Conservation (phyloP, 2,113 vertebrate species). For the Nymphicus hollandicus region DNA sequence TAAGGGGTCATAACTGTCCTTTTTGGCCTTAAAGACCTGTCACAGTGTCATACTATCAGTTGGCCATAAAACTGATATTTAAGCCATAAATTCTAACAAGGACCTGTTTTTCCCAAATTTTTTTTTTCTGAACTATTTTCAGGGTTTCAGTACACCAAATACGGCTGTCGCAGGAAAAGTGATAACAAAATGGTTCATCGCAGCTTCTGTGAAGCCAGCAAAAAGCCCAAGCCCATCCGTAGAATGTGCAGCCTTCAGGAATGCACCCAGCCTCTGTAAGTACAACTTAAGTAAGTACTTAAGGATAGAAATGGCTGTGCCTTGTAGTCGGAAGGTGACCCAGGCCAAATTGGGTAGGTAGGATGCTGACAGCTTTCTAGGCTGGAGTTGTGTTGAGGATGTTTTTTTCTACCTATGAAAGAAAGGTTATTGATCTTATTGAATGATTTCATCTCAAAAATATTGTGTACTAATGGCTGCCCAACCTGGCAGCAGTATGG, state of each 20-base stretch:
- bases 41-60: not conserved
- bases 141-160: constrained; percentile 97
- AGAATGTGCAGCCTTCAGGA: constrained; percentile 96
- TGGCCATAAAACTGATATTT: not conserved
- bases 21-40: not conserved
- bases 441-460: not conserved
- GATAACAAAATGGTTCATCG: constrained; percentile 94
- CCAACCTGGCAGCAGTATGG: not conserved
- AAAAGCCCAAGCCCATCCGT: constrained; percentile 94
- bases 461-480: rapidly evolving
- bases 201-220: constrained; percentile 88
- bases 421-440: not conserved
- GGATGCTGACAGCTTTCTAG: not conserved
- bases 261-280: constrained; percentile 93
- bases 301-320: rapidly evolving
- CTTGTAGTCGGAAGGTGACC: rapidly evolving
- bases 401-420: rapidly evolving
- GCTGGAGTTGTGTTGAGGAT: not conserved
- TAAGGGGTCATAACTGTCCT: not conserved
- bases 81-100: not conserved
- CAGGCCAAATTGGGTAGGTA: rapidly evolving
- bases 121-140: not conserved
- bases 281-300: not conserved
- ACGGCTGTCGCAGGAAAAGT: constrained; percentile 92
- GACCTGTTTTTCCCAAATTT: not conserved